A percentile compares a stretch with the other conserved stretches of the same genome.
Conservation (phyloP, 2,113 vertebrate genomes). For the Illadopsis cleaveri region DNA sequence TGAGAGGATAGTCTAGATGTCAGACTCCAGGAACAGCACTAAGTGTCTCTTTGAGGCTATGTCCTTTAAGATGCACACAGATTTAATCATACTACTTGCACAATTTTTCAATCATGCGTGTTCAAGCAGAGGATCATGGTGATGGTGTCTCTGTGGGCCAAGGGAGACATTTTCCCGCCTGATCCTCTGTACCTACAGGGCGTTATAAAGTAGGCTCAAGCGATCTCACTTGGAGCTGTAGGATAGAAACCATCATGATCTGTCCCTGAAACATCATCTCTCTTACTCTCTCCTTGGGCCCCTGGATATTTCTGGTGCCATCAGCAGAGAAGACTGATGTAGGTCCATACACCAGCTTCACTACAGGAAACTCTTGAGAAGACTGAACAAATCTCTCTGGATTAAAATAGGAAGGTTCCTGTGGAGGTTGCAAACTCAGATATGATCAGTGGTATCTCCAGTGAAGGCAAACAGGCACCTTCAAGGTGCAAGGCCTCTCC, state of each 20-base stretch:
- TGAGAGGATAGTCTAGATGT: neutral
- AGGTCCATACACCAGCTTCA: neutral
- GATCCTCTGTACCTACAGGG: accelerated
- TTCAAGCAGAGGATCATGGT: neutral
- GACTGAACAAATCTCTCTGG: neutral
- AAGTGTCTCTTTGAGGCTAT: neutral
- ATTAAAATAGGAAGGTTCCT: neutral
- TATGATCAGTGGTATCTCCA: neutral
- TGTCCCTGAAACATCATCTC: neutral
- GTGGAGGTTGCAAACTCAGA: neutral
- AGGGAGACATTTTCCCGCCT: neutral
- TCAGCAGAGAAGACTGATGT: neutral
- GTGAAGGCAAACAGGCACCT: neutral
- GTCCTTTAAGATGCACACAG: neutral
- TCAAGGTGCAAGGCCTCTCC: neutral
- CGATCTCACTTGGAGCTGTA: neutral
- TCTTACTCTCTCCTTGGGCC: neutral
- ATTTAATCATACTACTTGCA: neutral
- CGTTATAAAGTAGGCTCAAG: neutral
- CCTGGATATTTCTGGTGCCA: neutral
- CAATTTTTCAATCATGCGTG: neutral
- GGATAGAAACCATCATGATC: neutral
- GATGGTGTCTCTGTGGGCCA: neutral
- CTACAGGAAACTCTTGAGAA: neutral
- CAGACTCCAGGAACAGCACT: neutral